These are phyloP conservation scores for Griposia aprilina DNA, from an alignment of 2,888 invertebrate species.

Conservation along the genomic window DNA sequence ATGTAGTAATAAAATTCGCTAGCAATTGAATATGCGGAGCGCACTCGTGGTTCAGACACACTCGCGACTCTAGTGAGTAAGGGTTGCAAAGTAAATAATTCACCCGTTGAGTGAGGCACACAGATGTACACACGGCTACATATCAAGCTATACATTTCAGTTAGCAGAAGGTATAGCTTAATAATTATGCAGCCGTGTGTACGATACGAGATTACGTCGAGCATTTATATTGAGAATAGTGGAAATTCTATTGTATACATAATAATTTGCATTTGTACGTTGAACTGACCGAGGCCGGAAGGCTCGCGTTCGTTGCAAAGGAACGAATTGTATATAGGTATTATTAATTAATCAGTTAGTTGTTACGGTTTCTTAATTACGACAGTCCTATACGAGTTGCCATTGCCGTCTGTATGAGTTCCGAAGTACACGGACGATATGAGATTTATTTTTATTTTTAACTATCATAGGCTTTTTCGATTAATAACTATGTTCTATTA, in stretches of 20 bases:
- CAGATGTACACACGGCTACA: too few species aligned
- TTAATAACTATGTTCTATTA: slow-evolving; percentile 76
- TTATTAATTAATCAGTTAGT: slow-evolving; percentile 69
- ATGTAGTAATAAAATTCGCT: slow-evolving; percentile 26
- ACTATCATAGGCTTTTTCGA: slow-evolving; percentile 78
- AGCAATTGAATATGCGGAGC: slow-evolving; percentile 20
- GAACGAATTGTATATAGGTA: slow-evolving; percentile 67
- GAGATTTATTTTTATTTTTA: slow-evolving; percentile 83
- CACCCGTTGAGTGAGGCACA: slow-evolving; percentile 90
- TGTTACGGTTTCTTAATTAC: slow-evolving; percentile 75
- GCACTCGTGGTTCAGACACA: slow-evolving; percentile 50
- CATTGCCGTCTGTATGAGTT: slow-evolving; percentile 77
- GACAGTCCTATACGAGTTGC: slow-evolving; percentile 82
- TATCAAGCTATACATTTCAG: too few species aligned
- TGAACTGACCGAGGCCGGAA: slow-evolving; percentile 61
- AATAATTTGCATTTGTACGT: slow-evolving; percentile 78
- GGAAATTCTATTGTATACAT: slow-evolving; percentile 79
- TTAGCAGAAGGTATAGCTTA: too few species aligned
- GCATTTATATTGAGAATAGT: slow-evolving; percentile 82
- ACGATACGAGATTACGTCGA: slow-evolving; percentile 77
- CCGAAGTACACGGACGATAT: slow-evolving; percentile 73
- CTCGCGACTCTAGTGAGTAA: slow-evolving; percentile 57
- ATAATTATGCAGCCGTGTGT: too few species aligned
- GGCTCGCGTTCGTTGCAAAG: slow-evolving; percentile 61
- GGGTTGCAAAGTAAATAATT: slow-evolving; percentile 72